Conservation (phyloP, 2,113 vertebrate genomes). For the Scopus umbretta region DNA sequence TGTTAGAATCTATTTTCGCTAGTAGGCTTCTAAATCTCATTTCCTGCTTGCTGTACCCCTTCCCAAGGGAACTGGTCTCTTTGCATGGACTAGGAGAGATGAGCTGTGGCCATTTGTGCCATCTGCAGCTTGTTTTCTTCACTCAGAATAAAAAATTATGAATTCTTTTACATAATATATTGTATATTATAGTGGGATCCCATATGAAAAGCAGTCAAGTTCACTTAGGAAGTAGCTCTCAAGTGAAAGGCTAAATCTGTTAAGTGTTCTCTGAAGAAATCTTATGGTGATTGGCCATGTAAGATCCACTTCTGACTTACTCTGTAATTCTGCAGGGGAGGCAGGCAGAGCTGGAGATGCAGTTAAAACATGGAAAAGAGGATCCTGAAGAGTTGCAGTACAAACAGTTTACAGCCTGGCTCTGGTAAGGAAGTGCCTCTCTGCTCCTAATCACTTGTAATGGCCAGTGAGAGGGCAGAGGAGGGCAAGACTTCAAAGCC, state of each 20-base stretch:
- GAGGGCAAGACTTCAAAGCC: neutral
- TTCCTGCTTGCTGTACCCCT: neutral
- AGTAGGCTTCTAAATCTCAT: neutral
- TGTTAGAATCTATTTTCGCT: neutral
- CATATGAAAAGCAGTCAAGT: neutral
- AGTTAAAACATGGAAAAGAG: constrained; percentile 85
- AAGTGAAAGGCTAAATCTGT: neutral
- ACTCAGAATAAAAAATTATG: neutral
- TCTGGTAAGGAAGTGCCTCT: constrained; percentile 80
- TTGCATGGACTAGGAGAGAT: neutral
- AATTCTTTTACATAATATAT: neutral
- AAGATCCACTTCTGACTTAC: neutral
- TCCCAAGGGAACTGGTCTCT: neutral
- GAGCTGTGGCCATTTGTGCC: neutral
- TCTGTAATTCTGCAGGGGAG: constrained; percentile 78
- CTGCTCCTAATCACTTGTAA: neutral
- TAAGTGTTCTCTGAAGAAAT: constrained; percentile 6
- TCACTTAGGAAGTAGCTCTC: neutral
- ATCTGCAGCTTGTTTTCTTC: neutral
- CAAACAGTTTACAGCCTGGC: constrained; percentile 87
- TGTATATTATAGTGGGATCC: neutral
- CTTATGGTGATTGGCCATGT: neutral
- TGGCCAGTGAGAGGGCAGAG: neutral
- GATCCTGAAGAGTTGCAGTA: constrained; percentile 83
- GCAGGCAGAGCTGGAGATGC: constrained; percentile 88